phyloP scores from a whole-genome alignment of 2,888 invertebrate genomes.

The Timema podura region DNA sequence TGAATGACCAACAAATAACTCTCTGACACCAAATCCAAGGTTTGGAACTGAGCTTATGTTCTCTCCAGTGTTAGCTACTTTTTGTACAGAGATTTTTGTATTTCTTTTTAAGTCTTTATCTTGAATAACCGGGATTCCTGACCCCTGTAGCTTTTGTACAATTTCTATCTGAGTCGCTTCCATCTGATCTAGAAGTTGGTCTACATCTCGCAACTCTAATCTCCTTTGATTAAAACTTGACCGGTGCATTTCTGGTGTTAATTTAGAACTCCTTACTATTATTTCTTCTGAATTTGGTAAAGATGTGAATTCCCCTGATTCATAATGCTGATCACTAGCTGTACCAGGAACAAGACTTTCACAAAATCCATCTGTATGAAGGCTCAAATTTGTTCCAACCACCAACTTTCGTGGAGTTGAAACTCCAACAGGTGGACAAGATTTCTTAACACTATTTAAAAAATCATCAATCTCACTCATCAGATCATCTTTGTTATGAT shows the following conservation, averaged over 20 bases:
- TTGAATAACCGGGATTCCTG: not conserved
- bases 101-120: slow-evolving; percentile 15
- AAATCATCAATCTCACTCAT: slow-evolving; percentile 28
- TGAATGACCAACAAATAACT: not conserved
- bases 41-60: slow-evolving; percentile 43
- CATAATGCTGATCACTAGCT: not conserved
- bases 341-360: not conserved
- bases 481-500: slow-evolving; percentile 18
- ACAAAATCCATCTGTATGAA: not conserved
- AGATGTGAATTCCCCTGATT: not conserved
- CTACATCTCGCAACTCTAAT: slow-evolving; percentile 44
- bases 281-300: not conserved
- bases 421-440: no score
- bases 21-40: slow-evolving; percentile 40
- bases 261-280: not conserved
- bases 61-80: slow-evolving; percentile 37
- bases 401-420: no score
- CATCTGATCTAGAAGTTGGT: slow-evolving; percentile 45
- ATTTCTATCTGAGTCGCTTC: slow-evolving; percentile 44
- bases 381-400: not conserved
- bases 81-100: slow-evolving; percentile 5
- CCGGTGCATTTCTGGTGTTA: slow-evolving; percentile 6
- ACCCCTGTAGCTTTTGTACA: slow-evolving; percentile 34
- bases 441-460: slow-evolving; percentile 24
- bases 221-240: slow-evolving; percentile 12